These are phyloP conservation scores for Spilosoma lubricipeda DNA, from an alignment of 2,888 invertebrate genomes.

Conservation along the genomic window DNA sequence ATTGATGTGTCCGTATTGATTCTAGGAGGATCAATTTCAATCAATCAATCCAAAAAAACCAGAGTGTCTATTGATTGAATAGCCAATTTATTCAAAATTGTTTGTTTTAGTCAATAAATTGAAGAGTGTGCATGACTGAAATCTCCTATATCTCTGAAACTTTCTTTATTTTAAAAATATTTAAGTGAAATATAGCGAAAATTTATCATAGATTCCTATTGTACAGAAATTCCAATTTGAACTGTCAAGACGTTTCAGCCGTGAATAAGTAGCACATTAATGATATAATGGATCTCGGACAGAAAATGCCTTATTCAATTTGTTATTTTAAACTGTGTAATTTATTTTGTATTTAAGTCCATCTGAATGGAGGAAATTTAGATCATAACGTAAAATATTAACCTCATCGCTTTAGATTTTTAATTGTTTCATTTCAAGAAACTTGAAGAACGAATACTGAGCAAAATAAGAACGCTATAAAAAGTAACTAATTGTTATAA, in stretches of 20 bases:
- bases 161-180: not conserved
- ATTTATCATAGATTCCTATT: not conserved
- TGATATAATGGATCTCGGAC: not conserved
- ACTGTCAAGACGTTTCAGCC: not conserved
- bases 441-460: not conserved
- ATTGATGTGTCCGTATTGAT: not conserved
- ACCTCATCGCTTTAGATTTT: not conserved
- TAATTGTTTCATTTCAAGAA: not conserved
- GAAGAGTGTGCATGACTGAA: not conserved
- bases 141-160: not conserved
- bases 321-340: not conserved
- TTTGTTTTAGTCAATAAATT: not conserved
- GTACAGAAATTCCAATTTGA: not conserved
- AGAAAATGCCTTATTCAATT: not conserved
- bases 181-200: not conserved
- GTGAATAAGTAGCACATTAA: conserved; percentile 1
- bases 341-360: conserved; percentile 1
- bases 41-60: no score
- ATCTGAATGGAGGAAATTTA: not conserved
- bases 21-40: no score
- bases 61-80: no score
- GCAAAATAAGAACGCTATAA: no score
- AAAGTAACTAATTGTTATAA: no score
- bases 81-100: not conserved
- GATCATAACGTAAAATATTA: no score